Evolutionary conservation across 2,113 vertebrate species (phyloP).

Genomic region (Butorides virescens): DNA sequence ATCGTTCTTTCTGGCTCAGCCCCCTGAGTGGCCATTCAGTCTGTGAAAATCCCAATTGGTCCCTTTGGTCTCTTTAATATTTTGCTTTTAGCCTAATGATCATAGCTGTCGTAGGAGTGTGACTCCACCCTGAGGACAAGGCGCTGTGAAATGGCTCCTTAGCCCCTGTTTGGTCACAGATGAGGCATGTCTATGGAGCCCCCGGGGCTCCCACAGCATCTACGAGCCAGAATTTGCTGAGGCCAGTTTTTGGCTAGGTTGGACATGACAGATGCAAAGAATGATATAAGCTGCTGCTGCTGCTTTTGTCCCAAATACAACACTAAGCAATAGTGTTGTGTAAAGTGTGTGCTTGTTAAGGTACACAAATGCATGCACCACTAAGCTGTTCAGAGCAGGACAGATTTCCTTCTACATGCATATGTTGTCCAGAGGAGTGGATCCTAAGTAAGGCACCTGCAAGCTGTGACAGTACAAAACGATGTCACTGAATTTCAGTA

Average conservation of each 20-base stretch:
- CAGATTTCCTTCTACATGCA: not conserved
- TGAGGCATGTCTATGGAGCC: constrained; percentile 28
- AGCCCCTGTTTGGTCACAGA: constrained; percentile 31
- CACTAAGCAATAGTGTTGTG: not conserved
- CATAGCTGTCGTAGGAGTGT: not conserved
- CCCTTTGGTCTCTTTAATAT: not conserved
- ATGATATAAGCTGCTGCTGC: not conserved
- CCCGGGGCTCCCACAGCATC: not conserved
- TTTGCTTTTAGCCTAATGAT: not conserved
- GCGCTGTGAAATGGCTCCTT: not conserved
- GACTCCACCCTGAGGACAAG: constrained; percentile 41
- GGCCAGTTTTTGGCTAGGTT: constrained; percentile 30
- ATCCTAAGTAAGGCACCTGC: not conserved
- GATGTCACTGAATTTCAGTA: not conserved
- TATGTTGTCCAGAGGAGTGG: not conserved
- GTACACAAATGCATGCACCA: not conserved
- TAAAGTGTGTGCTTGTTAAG: not conserved
- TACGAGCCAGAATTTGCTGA: not conserved
- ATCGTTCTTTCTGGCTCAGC: not conserved
- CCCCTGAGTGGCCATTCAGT: not conserved
- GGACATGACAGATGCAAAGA: not conserved
- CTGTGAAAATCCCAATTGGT: not conserved
- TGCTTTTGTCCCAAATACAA: not conserved
- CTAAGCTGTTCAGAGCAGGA: not conserved
- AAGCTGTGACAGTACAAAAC: not conserved